Evolutionary conservation across 2,888 invertebrate species (phyloP), one percentile per base, ranked within the genome.

Genomic region (Orthosia incerta): DNA sequence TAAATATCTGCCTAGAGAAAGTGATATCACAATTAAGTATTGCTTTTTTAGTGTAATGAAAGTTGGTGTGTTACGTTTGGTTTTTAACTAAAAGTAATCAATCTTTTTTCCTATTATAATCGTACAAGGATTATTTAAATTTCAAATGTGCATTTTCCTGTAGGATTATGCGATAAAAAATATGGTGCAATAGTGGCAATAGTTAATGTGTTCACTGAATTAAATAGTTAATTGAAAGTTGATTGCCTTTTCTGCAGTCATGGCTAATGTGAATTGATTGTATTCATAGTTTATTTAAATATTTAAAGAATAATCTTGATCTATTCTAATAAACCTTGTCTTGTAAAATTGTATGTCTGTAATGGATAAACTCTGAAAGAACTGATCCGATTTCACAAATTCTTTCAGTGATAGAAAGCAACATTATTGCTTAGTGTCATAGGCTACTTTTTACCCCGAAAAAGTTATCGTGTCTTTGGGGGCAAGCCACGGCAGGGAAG

Each of bases 1-100:
- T 84, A 61, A 75, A 83, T 80, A 72, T 66, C 18, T 65, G 46
- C 68, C 16, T 45, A 60, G 77, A 72, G 87, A 85, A 86, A 82
- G 86, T 76, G 63, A 60, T 72, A 74, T 76, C 71, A 46, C 56
- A 68, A 66, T 74, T 57, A 48, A 53, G 48, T 69, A 74, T 65
- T 61, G 62, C 51, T 55, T 23, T 63, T 70, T 70, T 64, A 23
- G 16, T 57, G 48, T 26, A 13, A 79, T 75, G 75, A 69, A 75
- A 71, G 71, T 81, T 60, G 3, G 16, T 51, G 16, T 39, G 18
- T 45, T 65, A 46, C 55, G 46, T 60, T n/a, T 55, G 46, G 11
- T 50, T 50, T 39, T 39, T 39, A 9, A 39, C 39, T 9, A 39
- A 39, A 7, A 39, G 39, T 39, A 9, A 39, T 7, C 39, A 9